Conservation (phyloP, 2,888 invertebrate species). For the Fabriciana adippe region DNA sequence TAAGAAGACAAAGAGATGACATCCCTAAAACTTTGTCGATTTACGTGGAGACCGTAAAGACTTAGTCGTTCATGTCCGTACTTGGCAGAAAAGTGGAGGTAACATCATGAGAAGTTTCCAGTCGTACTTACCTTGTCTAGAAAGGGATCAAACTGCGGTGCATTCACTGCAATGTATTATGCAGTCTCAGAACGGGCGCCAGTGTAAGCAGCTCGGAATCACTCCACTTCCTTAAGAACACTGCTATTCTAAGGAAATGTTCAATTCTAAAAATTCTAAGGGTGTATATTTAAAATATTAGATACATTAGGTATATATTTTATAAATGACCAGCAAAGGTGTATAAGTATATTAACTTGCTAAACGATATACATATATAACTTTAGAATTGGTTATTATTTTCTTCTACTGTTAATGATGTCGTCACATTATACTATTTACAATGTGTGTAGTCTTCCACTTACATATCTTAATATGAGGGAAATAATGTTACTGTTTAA, state of each 20-base stretch:
- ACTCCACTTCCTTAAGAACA: conserved; percentile 64
- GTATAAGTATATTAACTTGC: too few species aligned
- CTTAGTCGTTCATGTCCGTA: conserved; percentile 70
- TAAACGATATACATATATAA: too few species aligned
- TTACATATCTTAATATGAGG: too few species aligned
- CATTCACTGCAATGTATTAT: conserved; percentile 81
- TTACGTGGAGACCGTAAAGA: conserved; percentile 72
- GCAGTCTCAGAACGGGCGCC: conserved; percentile 69
- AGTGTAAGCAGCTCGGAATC: conserved; percentile 76
- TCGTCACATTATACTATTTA: too few species aligned
- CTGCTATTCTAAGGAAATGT: conserved; percentile 65
- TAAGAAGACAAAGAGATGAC: conserved; percentile 73
- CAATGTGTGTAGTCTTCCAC: too few species aligned
- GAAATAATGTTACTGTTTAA: too few species aligned
- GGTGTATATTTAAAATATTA: conserved; percentile 49
- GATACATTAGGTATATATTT: too few species aligned
- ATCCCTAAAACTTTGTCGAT: conserved; percentile 76
- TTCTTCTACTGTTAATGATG: too few species aligned
- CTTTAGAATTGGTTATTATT: too few species aligned
- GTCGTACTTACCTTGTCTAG: conserved; percentile 79
- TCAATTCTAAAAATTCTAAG: conserved; percentile 66
- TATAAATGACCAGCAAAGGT: too few species aligned
- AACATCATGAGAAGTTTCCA: conserved; percentile 75
- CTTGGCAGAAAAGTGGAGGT: conserved; percentile 71
- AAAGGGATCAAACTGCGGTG: conserved; percentile 80